Conservation (phyloP, 1,140 invertebrate genomes). For the Mycetomoellerius zeteki region DNA sequence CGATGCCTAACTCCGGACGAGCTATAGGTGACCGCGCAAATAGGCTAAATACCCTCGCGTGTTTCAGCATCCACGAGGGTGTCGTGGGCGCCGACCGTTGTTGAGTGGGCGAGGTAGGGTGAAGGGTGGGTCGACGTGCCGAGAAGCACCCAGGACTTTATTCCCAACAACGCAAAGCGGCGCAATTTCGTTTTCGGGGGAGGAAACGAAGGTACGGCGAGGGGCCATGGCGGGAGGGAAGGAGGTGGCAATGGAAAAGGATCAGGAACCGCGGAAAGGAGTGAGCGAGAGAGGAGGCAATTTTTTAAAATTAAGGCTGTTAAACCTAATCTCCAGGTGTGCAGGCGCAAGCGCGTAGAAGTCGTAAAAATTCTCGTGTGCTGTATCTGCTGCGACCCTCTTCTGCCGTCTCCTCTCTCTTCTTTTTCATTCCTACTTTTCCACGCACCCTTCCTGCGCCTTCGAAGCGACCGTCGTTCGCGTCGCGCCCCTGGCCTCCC, state of each 20-base stretch:
- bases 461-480: constrained; percentile 64
- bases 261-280: constrained; percentile 53
- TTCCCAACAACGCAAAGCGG: constrained; percentile 73
- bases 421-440: constrained; percentile 48
- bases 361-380: constrained; percentile 77
- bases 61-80: constrained; percentile 42
- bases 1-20: constrained; percentile 62
- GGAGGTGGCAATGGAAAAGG: constrained; percentile 12
- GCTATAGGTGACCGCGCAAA: constrained; percentile 51
- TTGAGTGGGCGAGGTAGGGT: constrained; percentile 5
- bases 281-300: constrained; percentile 72
- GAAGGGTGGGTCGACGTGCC: constrained; percentile 18
- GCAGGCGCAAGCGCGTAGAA: constrained; percentile 72
- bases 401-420: constrained; percentile 10
- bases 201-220: constrained; percentile 43
- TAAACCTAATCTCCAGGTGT: constrained; percentile 83
- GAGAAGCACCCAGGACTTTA: constrained; percentile 70
- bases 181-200: constrained; percentile 73
- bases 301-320: constrained; percentile 85
- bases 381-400: constrained; percentile 6
- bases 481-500: constrained; percentile 67
- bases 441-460: constrained; percentile 46
- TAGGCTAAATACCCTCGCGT: constrained; percentile 56
- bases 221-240: not conserved
- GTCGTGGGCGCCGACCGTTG: constrained; percentile 38